Conservation (phyloP, 1,140 invertebrate species). For the Meloidogyne chitwoodi region DNA sequence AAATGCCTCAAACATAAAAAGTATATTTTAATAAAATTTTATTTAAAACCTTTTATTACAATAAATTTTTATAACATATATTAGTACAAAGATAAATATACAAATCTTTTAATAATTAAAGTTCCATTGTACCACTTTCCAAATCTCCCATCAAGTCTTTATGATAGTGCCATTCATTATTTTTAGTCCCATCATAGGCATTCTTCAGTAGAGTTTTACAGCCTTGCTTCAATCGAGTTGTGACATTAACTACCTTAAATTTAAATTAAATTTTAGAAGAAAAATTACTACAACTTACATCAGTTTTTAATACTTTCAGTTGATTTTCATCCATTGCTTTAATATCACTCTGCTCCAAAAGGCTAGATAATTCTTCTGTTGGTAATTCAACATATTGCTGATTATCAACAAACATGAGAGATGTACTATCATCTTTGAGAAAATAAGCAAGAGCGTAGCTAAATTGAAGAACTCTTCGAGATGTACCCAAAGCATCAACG, state of each 20-base stretch:
- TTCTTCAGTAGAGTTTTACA: neutral
- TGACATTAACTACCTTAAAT: neutral
- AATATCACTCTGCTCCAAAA: conserved; percentile 71
- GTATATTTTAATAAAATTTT: too few species aligned
- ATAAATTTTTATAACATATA: too few species aligned
- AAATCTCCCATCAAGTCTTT: neutral
- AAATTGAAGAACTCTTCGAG: conserved; percentile 94
- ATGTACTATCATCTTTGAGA: conserved; percentile 88
- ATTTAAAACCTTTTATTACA: too few species aligned
- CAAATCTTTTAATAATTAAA: neutral
- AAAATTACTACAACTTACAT: neutral
- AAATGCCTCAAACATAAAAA: too few species aligned
- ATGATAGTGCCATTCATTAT: neutral
- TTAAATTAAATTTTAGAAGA: neutral
- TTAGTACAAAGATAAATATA: too few species aligned
- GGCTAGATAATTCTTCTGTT: conserved; percentile 91
- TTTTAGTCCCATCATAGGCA: neutral
- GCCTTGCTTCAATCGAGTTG: neutral
- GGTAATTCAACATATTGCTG: conserved; percentile 93
- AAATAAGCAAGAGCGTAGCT: conserved; percentile 99
- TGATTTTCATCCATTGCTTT: neutral
- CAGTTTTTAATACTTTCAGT: neutral
- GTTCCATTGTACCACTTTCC: neutral
- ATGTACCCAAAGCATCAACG: conserved; percentile 83
- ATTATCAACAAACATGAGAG: conserved; percentile 97